phyloP scores from a whole-genome alignment of 92 coral and sea anemone genomes.

The Palythoa grandis region DNA sequence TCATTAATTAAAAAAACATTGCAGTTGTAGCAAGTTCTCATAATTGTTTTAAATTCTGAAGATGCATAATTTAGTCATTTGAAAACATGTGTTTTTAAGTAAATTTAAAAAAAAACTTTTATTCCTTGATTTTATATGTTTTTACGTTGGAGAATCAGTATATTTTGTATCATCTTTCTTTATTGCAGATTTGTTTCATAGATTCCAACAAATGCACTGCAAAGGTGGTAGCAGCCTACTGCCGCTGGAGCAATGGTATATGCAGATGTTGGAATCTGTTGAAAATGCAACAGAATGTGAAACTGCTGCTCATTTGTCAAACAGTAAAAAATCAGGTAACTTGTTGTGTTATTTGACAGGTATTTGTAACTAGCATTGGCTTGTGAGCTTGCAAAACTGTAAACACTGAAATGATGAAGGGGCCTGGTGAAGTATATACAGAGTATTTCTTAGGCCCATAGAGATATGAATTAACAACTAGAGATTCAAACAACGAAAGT shows the following conservation, averaged over 20 bases:
- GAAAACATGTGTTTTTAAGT: no score
- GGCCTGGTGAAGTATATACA: no score
- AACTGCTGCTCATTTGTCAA: background rate
- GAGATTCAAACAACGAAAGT: no score
- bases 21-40: no score
- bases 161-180: background rate
- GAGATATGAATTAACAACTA: no score
- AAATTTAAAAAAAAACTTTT: no score
- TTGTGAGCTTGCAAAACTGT: background rate
- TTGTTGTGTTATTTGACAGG: background rate
- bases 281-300: background rate
- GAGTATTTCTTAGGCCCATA: no score
- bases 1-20: no score
- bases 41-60: no score
- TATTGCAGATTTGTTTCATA: constrained; percentile 15
- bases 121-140: background rate
- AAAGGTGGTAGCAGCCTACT: background rate
- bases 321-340: background rate
- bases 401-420: background rate
- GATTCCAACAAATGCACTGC: background rate
- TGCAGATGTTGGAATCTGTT: constrained; percentile 14
- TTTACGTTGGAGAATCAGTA: no score
- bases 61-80: no score
- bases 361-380: background rate
- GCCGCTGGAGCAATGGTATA: constrained; percentile 17